A percentile compares a stretch with the other conserved stretches of the same genome.
These are phyloP conservation scores for Hepsetus odoe DNA, from an alignment of 2,113 vertebrate species.

Conservation along the genomic window DNA sequence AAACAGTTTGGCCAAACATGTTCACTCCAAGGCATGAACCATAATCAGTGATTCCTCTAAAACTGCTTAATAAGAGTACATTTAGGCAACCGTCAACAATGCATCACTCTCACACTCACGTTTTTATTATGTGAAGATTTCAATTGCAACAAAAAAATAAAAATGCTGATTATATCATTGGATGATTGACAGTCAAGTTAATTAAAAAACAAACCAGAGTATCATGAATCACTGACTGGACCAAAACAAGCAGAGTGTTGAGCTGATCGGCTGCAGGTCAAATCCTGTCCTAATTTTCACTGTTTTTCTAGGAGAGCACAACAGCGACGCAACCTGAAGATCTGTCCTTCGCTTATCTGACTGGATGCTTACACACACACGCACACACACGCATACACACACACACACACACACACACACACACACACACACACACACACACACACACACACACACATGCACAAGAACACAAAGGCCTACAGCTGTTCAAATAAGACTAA, in stretches of 20 bases:
- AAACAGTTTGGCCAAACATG: constrained; percentile 36
- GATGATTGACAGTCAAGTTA: neutral
- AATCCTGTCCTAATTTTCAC: neutral
- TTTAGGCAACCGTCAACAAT: neutral
- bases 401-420: constrained; percentile 40
- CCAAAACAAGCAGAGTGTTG: neutral
- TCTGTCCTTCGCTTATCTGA: constrained; percentile 33
- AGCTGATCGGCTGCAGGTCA: neutral
- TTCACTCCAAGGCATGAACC: constrained; percentile 24
- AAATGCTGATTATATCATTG: constrained; percentile 6
- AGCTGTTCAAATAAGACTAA: constrained; percentile 57
- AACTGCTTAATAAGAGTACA: neutral
- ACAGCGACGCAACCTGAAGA: constrained; percentile 34
- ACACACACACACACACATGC: constrained; percentile 38
- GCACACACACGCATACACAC: constrained; percentile 21
- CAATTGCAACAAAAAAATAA: neutral
- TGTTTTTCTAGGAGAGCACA: constrained; percentile 37
- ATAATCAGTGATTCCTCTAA: constrained; percentile 8
- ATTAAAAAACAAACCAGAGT: constrained; percentile 22
- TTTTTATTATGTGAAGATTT: constrained; percentile 5
- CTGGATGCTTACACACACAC: constrained; percentile 14
- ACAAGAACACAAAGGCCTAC: constrained; percentile 37
- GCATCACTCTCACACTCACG: constrained; percentile 4
- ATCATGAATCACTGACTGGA: constrained; percentile 9
- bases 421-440: constrained; percentile 19